These are phyloP conservation scores for Oncopeltus fasciatus DNA, from an alignment of 1,140 invertebrate genomes.

Conservation along the genomic window DNA sequence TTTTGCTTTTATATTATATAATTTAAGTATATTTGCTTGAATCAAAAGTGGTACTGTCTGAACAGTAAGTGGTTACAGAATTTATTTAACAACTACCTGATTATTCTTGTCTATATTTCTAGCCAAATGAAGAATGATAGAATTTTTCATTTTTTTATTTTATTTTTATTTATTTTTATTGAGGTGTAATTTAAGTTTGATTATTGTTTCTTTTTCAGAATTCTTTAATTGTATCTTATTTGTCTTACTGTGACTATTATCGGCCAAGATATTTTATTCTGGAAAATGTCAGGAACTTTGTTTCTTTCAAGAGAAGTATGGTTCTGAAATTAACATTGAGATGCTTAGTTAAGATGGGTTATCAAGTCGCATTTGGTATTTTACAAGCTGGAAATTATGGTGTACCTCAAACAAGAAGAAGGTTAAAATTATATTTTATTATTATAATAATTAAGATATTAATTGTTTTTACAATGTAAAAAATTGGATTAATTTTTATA, in stretches of 20 bases:
- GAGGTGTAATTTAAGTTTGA: not conserved
- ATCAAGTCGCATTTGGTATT: slow-evolving; percentile 75
- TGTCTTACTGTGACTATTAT: slow-evolving; percentile 78
- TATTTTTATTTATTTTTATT: not conserved
- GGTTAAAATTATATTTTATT: slow-evolving; percentile 27
- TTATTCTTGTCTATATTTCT: too few relatives aligned
- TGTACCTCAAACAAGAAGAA: slow-evolving; percentile 63
- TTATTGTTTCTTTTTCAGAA: slow-evolving; percentile 38
- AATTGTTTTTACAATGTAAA: not conserved
- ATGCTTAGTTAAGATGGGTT: slow-evolving; percentile 68
- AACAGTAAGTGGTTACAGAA: too few relatives aligned
- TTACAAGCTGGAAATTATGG: slow-evolving; percentile 79
- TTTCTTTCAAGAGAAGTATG: slow-evolving; percentile 60
- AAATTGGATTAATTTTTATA: not conserved
- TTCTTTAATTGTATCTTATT: slow-evolving; percentile 67
- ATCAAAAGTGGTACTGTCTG: too few relatives aligned
- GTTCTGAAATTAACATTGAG: slow-evolving; percentile 67
- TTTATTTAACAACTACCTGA: too few relatives aligned
- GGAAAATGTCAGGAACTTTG: slow-evolving; percentile 81
- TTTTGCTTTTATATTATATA: too few relatives aligned
- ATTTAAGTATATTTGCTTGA: too few relatives aligned
- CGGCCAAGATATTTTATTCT: slow-evolving; percentile 70
- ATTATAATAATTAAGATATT: too few relatives aligned
- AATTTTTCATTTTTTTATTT: too few relatives aligned
- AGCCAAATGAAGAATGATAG: too few relatives aligned